phyloP scores from a whole-genome alignment of 2,113 vertebrate species.

The Picathartes gymnocephalus region DNA sequence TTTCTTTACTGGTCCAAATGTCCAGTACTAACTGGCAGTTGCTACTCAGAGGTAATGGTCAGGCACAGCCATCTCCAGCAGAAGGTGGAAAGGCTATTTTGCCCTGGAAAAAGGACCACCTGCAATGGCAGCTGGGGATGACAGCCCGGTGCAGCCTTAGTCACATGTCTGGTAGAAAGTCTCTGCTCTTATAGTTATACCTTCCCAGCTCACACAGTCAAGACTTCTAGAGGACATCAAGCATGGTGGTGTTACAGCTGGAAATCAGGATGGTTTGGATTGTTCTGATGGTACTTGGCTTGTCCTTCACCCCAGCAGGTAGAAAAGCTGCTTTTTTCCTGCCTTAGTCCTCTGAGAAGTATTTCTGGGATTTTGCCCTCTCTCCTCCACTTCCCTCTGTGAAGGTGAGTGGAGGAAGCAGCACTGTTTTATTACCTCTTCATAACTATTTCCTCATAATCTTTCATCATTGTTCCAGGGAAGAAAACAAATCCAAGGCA shows the following conservation, averaged over 20 bases:
- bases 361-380: not conserved
- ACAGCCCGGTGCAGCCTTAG: not conserved
- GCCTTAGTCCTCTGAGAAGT: not conserved
- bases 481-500: not conserved
- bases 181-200: not conserved
- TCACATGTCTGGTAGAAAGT: not conserved
- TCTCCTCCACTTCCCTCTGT: not conserved
- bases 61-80: not conserved
- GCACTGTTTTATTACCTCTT: not conserved
- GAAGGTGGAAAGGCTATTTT: not conserved
- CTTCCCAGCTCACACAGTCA: not conserved
- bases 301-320: not conserved
- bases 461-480: not conserved
- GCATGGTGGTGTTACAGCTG: fast-evolving
- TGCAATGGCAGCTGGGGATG: not conserved
- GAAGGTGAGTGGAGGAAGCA: not conserved
- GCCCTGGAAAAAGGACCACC: not conserved
- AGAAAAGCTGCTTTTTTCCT: not conserved
- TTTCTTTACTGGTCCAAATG: not conserved
- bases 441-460: not conserved
- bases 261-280: not conserved
- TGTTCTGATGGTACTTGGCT: not conserved
- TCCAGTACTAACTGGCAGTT: fast-evolving
- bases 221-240: not conserved
- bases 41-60: fast-evolving